Conservation (phyloP, 2,113 vertebrate genomes). For the Notothenia coriiceps region DNA sequence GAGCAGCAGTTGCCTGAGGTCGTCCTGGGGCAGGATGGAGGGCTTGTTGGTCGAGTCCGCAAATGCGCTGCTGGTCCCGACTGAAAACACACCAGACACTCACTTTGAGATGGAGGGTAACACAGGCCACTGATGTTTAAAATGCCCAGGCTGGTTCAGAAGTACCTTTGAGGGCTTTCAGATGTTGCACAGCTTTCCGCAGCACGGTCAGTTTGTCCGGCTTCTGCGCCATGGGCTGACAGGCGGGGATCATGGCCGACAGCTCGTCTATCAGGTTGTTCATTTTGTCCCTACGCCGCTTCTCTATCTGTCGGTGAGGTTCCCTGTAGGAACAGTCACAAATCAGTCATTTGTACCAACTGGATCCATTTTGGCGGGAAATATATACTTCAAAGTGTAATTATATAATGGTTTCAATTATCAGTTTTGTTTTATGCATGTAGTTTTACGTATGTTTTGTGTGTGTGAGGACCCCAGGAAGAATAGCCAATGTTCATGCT, state of each 20-base stretch:
- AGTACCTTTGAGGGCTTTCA: constrained; percentile 91
- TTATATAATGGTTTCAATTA: neutral
- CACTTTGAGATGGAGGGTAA: neutral
- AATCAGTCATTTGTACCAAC: neutral
- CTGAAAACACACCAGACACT: constrained; percentile 26
- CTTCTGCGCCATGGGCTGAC: constrained; percentile 92
- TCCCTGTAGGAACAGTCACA: constrained; percentile 81
- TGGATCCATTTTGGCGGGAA: rapidly evolving
- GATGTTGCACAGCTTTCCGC: constrained; percentile 94
- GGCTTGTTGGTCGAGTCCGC: constrained; percentile 92
- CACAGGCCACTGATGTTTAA: neutral
- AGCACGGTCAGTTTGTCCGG: constrained; percentile 94
- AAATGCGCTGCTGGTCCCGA: constrained; percentile 89
- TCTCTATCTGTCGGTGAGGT: constrained; percentile 95
- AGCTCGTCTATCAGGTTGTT: constrained; percentile 95
- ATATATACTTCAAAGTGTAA: neutral
- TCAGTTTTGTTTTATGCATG: too few species aligned
- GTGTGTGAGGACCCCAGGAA: too few species aligned
- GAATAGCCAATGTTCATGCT: too few species aligned
- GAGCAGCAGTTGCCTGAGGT: constrained; percentile 92
- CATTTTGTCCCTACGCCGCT: constrained; percentile 94
- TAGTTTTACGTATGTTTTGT: too few species aligned
- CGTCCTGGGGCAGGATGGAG: constrained; percentile 92
- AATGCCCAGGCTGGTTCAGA: neutral
- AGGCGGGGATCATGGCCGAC: constrained; percentile 92